phyloP scores from a whole-genome alignment of 2,888 invertebrate species.

The Zaprionus bogoriensis region DNA sequence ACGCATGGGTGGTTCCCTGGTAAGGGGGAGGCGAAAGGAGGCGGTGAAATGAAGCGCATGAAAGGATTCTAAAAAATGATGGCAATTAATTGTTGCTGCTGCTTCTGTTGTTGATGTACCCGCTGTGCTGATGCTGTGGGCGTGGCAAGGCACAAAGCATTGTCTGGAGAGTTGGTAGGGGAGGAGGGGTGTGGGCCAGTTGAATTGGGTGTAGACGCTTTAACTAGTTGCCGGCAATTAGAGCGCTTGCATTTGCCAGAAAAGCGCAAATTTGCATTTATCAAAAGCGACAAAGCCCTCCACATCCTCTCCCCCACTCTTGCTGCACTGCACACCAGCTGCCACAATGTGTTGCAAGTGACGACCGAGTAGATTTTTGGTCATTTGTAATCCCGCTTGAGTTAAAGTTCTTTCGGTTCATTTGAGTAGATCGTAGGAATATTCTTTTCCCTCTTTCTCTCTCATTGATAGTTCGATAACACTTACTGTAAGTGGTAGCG shows the following conservation, averaged over 20 bases:
- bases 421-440: too few relatives aligned
- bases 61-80: slow-evolving; percentile 67
- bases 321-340: neutral
- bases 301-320: neutral
- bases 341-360: neutral
- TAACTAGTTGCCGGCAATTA: slow-evolving; percentile 47
- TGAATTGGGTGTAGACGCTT: slow-evolving; percentile 13
- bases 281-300: slow-evolving; percentile 18
- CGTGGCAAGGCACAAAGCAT: slow-evolving; percentile 16
- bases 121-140: slow-evolving; percentile 26
- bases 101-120: slow-evolving; percentile 30
- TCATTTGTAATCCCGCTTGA: too few relatives aligned
- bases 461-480: too few relatives aligned
- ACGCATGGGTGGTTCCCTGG: neutral
- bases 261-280: slow-evolving; percentile 44
- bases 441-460: too few relatives aligned
- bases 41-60: slow-evolving; percentile 62
- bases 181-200: neutral
- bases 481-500: too few relatives aligned
- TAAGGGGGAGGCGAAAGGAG: neutral
- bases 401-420: too few relatives aligned
- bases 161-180: neutral
- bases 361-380: too few relatives aligned
- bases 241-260: slow-evolving; percentile 27
- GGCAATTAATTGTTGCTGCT: slow-evolving; percentile 62